A percentile compares a stretch with the other conserved stretches of the same genome.
Evolutionary conservation across 2,888 invertebrate genomes (phyloP).

Genomic region (Choreutis nemorana): DNA sequence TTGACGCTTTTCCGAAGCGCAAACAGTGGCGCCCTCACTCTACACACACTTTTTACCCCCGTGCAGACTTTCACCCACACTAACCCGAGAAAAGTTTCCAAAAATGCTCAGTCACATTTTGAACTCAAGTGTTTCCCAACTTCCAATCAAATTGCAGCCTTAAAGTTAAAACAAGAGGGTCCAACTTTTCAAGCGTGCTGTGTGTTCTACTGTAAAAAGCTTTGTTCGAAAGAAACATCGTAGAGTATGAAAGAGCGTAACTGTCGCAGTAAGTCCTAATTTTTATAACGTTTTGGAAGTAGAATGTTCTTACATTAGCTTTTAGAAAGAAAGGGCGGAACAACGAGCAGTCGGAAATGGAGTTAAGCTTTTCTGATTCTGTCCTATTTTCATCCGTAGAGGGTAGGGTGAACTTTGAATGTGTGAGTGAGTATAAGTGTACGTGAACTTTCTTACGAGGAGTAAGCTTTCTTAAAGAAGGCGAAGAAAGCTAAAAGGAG

Average conservation of each 20-base stretch:
- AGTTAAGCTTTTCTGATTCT: too few species aligned
- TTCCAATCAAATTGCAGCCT: background rate
- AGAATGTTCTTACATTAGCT: too few species aligned
- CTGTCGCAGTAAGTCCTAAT: slow-evolving; percentile 4
- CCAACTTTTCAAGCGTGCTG: background rate
- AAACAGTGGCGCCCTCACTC: slow-evolving; percentile 47
- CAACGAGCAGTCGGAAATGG: too few species aligned
- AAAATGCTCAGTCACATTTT: slow-evolving; percentile 22
- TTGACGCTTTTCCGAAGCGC: slow-evolving; percentile 19
- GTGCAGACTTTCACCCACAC: slow-evolving; percentile 35
- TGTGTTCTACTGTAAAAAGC: too few species aligned
- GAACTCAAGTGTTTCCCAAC: background rate
- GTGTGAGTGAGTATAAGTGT: slow-evolving; percentile 30
- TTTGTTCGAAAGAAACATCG: too few species aligned
- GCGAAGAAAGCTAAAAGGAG: slow-evolving; percentile 60
- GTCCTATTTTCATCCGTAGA: too few species aligned
- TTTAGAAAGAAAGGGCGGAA: too few species aligned
- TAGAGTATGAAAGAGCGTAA: slow-evolving; percentile 17
- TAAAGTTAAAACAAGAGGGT: background rate
- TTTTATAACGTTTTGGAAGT: slow-evolving; percentile 21
- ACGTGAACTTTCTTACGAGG: slow-evolving; percentile 51
- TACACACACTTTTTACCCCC: slow-evolving; percentile 30
- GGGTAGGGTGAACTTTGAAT: slow-evolving; percentile 14
- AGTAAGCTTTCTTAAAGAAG: slow-evolving; percentile 57
- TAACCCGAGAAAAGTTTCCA: slow-evolving; percentile 32